Conservation (phyloP, 2,888 invertebrate genomes). For the Polyploca ridens region DNA sequence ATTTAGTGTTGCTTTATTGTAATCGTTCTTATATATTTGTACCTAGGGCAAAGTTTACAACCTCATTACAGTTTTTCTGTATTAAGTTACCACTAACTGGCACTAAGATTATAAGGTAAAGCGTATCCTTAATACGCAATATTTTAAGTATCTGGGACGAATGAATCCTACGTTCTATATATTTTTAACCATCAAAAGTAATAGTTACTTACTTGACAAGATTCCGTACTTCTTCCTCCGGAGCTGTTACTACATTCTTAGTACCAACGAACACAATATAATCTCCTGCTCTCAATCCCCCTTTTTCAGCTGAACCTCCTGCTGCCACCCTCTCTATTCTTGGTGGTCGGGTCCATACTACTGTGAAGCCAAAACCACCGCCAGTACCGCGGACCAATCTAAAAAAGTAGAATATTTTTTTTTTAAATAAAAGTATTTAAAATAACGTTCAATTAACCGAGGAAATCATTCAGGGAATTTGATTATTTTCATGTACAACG, state of each 20-base stretch:
- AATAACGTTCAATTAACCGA: not conserved
- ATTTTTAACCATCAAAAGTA: not conserved
- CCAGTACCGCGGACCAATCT: constrained; percentile 79
- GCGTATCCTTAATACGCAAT: too few relatives aligned
- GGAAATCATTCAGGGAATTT: too few relatives aligned
- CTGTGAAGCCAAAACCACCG: constrained; percentile 93
- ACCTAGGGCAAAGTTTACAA: too few relatives aligned
- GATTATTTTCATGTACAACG: not conserved
- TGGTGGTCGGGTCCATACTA: constrained; percentile 95
- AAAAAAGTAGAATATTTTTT: constrained; percentile 20
- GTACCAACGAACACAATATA: constrained; percentile 95
- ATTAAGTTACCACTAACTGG: too few relatives aligned
- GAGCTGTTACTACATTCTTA: constrained; percentile 93
- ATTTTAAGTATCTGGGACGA: not conserved
- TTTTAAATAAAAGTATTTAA: not conserved
- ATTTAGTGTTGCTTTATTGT: too few relatives aligned
- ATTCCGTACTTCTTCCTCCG: constrained; percentile 87
- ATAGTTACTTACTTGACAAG: constrained; percentile 86
- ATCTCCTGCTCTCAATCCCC: constrained; percentile 92
- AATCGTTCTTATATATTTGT: too few relatives aligned
- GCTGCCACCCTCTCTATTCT: constrained; percentile 93
- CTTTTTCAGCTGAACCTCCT: constrained; percentile 92
- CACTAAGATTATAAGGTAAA: too few relatives aligned
- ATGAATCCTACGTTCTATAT: not conserved
- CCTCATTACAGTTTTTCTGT: too few relatives aligned